phyloP scores from a whole-genome alignment of 2,797 vertebrate species.

The Propithecus perrieri region DNA sequence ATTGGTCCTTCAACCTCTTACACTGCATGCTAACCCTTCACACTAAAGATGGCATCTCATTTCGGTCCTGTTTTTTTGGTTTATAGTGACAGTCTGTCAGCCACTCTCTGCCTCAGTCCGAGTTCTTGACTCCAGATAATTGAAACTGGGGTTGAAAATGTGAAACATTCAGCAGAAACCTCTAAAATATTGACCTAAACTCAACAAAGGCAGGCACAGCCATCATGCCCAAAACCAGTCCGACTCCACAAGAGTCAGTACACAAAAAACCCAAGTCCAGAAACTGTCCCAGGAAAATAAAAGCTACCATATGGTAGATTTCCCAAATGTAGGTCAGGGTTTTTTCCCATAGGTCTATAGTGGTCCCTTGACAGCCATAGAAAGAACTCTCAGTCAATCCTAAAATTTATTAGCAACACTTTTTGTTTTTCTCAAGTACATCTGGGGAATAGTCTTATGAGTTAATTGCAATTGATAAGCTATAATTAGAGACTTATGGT shows the following conservation, averaged over 20 bases:
- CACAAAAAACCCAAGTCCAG: not conserved
- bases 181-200: not conserved
- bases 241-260: not conserved
- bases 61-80: not conserved
- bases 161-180: not conserved
- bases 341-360: not conserved
- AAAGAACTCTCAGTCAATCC: slow-evolving; percentile 47
- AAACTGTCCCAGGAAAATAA: not conserved
- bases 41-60: not conserved
- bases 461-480: slow-evolving; percentile 72
- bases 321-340: not conserved
- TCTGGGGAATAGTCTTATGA: slow-evolving; percentile 75
- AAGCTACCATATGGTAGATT: not conserved
- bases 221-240: not conserved
- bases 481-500: slow-evolving; percentile 69
- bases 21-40: not conserved
- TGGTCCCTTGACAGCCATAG: not conserved
- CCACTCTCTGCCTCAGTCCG: not conserved
- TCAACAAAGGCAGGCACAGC: not conserved
- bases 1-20: not conserved
- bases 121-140: not conserved
- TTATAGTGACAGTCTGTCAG: not conserved
- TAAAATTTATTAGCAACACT: slow-evolving; percentile 63
- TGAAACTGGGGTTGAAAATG: slow-evolving; percentile 30
- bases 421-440: slow-evolving; percentile 50